Base-by-base conservation (phyloP, 30 jellyfish, hydroid and myxozoan species). In the Euphysa ruthae region DNA sequence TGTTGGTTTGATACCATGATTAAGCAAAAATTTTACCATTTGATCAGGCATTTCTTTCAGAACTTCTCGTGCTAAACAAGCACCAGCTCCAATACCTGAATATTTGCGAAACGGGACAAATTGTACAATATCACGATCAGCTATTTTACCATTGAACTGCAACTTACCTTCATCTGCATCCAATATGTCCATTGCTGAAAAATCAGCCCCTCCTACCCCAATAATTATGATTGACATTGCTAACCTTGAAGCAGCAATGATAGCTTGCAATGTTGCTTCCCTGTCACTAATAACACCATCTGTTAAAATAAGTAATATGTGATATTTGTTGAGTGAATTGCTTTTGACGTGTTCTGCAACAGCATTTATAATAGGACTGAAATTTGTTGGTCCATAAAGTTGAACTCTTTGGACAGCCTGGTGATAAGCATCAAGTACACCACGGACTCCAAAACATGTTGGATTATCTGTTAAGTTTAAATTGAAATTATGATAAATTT, bases 51-150 rank as follows among this genome's bases (percentile, higher is more conserved):
- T 75, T 42, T 88, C 97, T 0, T 85, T 80, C 13, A 88, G 57
- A 7, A 88, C 97, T 31, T 71, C 97, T 25, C 69, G 61, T 6
- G 97, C 86, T 25, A 88, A 74, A 2, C 76, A 44, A 27, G 61
- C 94, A 0, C 91, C 87, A 14, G 94, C 70, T 22, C 68, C 32
- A 26, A 31, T 55, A 16, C 92, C 94, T 23, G 84, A 56, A 69
- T 66, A 88, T 19, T 80, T 55, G 6, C 84, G 71, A 66, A 69
- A 88, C 55, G 97, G 93, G 49, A 88, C 97, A 74, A 88, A 88
- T 73, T 88, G 97, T 7, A 88, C 97, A 71, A 88, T 88, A 66
- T 88, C 97, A 44, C 93, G 83, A 20, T 80, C 91, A 4, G 97
- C 97, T 32, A 34, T 29, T 21, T 57, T 62, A 30, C 93, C 97